A percentile compares a stretch with the other conserved stretches of the same genome.
Conservation (phyloP, 2,797 vertebrate genomes). For the Bradypus variegatus region DNA sequence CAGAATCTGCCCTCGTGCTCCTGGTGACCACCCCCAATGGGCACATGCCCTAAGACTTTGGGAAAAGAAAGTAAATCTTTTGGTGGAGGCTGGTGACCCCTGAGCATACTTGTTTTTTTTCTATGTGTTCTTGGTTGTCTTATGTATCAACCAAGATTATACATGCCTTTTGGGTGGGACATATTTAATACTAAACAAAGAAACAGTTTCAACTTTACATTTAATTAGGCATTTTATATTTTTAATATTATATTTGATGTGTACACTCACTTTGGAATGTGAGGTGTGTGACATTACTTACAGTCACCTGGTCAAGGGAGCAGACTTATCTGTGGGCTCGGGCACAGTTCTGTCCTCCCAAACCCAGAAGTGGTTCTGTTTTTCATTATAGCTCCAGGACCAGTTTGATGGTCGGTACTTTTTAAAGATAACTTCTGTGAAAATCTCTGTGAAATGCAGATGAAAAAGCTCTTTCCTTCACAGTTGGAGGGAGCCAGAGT, state of each 20-base stretch:
- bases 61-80: background rate
- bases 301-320: background rate
- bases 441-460: background rate
- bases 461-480: background rate
- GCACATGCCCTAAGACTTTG: background rate
- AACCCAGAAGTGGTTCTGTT: fast-evolving
- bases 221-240: background rate
- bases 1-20: fast-evolving
- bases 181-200: background rate
- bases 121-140: too few relatives aligned
- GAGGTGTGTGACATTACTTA: too few relatives aligned
- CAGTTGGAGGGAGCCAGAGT: background rate
- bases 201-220: background rate
- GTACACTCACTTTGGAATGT: too few relatives aligned
- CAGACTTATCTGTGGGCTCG: fast-evolving
- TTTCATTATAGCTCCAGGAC: too few relatives aligned
- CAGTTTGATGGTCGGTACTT: background rate
- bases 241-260: background rate
- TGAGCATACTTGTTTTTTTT: background rate
- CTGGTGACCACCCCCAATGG: background rate
- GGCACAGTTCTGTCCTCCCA: too few relatives aligned
- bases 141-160: background rate
- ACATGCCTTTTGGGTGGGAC: background rate
- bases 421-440: background rate
- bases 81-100: background rate